Conservation (phyloP, 2,888 invertebrate genomes). For the Aspidiotus rigidus region DNA sequence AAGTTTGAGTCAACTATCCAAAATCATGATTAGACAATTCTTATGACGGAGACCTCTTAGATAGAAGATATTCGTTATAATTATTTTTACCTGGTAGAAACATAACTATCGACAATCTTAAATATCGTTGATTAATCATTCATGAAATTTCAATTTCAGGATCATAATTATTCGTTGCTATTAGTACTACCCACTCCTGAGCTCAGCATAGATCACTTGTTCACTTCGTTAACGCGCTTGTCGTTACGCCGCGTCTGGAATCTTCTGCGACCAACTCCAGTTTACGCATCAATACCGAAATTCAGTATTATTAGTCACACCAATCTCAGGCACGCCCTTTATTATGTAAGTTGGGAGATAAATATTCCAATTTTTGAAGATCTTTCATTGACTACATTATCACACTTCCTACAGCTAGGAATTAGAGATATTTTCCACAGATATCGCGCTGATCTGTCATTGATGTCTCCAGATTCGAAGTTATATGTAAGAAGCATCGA, state of each 20-base stretch:
- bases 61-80: too few species aligned
- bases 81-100: too few species aligned
- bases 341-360: constrained; percentile 54
- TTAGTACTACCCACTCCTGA: constrained; percentile 59
- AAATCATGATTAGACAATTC: too few species aligned
- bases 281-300: constrained; percentile 68
- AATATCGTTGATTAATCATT: neutral
- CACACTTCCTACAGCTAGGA: constrained; percentile 53
- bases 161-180: constrained; percentile 61
- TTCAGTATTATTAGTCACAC: constrained; percentile 71
- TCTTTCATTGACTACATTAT: neutral
- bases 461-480: constrained; percentile 66
- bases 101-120: neutral
- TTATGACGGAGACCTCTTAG: too few species aligned
- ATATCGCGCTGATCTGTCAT: constrained; percentile 63
- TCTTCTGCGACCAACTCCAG: constrained; percentile 59
- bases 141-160: constrained; percentile 40
- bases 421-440: constrained; percentile 72
- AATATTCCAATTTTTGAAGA: neutral
- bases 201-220: constrained; percentile 53
- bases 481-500: constrained; percentile 75
- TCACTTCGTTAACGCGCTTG: constrained; percentile 55
- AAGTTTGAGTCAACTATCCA: too few species aligned
- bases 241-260: constrained; percentile 57
- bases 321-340: constrained; percentile 67